Base-by-base conservation (phyloP, 2,888 invertebrate genomes). In the Cephus pygmeus region DNA sequence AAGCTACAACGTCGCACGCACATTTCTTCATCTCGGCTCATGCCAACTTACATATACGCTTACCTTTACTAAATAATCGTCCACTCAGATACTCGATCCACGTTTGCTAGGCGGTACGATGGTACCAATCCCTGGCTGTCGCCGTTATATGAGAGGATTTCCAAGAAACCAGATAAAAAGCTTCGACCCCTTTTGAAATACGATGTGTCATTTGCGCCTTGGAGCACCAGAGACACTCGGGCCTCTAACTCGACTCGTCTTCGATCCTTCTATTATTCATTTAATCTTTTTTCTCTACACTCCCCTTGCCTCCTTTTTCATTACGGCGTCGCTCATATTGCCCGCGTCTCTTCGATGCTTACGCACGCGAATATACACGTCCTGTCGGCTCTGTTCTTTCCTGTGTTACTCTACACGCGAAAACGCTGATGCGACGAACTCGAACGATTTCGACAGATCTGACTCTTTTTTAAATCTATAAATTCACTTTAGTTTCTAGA, bases 91-190 rank as follows among this genome's bases (percentile, higher is more conserved):
- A 82, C 81, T 81, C 83, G 82, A 84, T 82, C 81, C 80, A 82
- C 80, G 76, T 85, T 83, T 84, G 76, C 80, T 81, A 82, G 79
- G 71, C 71, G 31, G 33, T 31, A 31, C 33, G 79, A 80, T 79
- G 83, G 87, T 85, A 85, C 86, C 84, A 85, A 85, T 83, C 84
- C 78, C 81, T 77, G 83, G 79, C 81, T 84, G 83, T 82, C 83
- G 85, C 82, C 85, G 86, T 85, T 85, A 88, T 87, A 86, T 81
- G 85, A 87, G 87, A 87, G 84, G 81, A 82, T 78, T 88, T 88
- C 87, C 79, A 83, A 83, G 88, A 89, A 88, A 86, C 85, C 86
- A 85, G 86, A 88, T 88, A 87, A 86, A 84, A 83, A 84, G 83
- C 83, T 81, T 82, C 79, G 77, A 80, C 79, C 56, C 56, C 77